Evolutionary conservation across 2,113 vertebrate species (phyloP), one percentile per base, ranked within the genome.

Genomic region (Colinus virginianus): DNA sequence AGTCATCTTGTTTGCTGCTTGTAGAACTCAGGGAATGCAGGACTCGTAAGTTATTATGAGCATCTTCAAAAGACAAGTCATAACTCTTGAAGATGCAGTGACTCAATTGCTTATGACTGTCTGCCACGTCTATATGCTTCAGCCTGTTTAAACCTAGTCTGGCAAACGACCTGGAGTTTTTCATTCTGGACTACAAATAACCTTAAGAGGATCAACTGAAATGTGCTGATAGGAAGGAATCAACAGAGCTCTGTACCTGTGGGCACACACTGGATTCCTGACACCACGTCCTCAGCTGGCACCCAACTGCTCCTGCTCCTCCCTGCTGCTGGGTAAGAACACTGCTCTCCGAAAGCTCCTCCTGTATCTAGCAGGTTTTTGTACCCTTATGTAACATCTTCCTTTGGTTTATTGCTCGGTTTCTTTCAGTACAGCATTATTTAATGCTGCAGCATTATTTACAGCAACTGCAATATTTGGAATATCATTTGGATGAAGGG

Each of bases 391-490:
- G 14, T 15, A 84, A 59, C 30, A 34, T 40, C 89, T 59, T 61
- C 21, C 63, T 83, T 40, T 26, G 68, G 43, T 87, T 93, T 92
- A 79, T 76, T 2, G 26, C 82, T 70, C 74, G 46, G 21, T 69
- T 84, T 58, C 87, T 80, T 83, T 49, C 87, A 30, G 74, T 25
- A 49, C 48, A 79, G 56, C 77, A 32, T 70, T 90, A 51, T 30
- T 96, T 94, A 95, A 70, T 63, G 63, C 78, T 48, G 1, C 90
- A 90, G 70, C 21, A 62, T 92, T 95, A 95, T 94, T 93, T 79
- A 93, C 86, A 82, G 77, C 90, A 78, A 25, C 59, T 1, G 32
- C 91, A 96, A 51, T 68, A 86, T 55, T 22, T 90, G 90, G 74
- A 64, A 68, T 49, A 42, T 30, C 77, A 93, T 92, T 91, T 93